Evolutionary conservation across 2,797 vertebrate species (phyloP).

Genomic region (Xyrichtys novacula): DNA sequence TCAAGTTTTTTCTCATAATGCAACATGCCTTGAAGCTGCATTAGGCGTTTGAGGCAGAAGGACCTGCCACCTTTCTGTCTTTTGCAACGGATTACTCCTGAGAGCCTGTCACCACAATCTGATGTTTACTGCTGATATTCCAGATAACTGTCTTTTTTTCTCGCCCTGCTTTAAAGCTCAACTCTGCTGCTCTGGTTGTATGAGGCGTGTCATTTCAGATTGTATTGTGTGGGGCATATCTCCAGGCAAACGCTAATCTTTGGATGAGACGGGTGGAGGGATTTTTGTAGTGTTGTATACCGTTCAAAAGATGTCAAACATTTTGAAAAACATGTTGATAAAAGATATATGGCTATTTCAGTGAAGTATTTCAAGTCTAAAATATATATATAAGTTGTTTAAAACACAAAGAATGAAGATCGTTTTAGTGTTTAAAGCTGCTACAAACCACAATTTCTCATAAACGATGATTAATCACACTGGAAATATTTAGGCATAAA

Average conservation of each 20-base stretch:
- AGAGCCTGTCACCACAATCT: constrained; percentile 40
- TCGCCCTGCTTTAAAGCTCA: constrained; percentile 22
- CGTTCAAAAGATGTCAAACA: too few relatives aligned
- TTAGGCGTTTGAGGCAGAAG: constrained; percentile 34
- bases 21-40: constrained; percentile 23
- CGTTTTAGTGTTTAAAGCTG: too few relatives aligned
- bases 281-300: neutral
- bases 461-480: constrained; percentile 5
- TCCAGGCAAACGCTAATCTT: neutral
- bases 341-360: too few relatives aligned
- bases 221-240: constrained; percentile 1
- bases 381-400: too few relatives aligned
- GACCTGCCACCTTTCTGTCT: constrained; percentile 28
- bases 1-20: constrained; percentile 7
- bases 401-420: too few relatives aligned
- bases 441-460: too few relatives aligned
- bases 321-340: too few relatives aligned
- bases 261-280: neutral
- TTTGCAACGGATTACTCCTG: constrained; percentile 25
- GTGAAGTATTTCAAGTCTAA: too few relatives aligned
- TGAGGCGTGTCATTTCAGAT: constrained; percentile 20
- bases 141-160: constrained; percentile 9
- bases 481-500: neutral
- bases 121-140: constrained; percentile 21
- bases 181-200: neutral